Evolutionary conservation across 2,888 invertebrate genomes (phyloP).

Genomic region (Spilarctia lutea): DNA sequence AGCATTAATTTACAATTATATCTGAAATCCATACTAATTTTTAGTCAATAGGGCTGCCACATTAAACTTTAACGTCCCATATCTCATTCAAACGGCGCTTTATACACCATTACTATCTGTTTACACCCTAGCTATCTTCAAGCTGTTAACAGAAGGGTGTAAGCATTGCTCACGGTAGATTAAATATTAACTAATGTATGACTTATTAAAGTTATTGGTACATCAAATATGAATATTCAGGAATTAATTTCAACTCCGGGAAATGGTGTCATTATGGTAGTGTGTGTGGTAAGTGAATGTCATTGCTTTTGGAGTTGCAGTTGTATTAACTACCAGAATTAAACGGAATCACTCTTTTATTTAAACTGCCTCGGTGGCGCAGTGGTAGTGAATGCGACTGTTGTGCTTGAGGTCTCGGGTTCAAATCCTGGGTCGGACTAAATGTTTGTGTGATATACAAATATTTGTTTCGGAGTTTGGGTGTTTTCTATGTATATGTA

Average conservation of each 20-base stretch:
- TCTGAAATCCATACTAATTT: slow-evolving; percentile 30
- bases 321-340: no score
- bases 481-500: no score
- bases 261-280: background rate
- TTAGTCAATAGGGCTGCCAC: slow-evolving; percentile 22
- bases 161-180: slow-evolving; percentile 14
- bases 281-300: no score
- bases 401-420: no score
- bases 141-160: slow-evolving; percentile 27
- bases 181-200: slow-evolving; percentile 15
- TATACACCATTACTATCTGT: slow-evolving; percentile 30
- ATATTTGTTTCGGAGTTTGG: no score
- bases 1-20: background rate
- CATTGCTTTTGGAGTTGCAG: no score
- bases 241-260: background rate
- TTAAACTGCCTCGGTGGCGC: no score
- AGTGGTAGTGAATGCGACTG: no score
- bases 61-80: slow-evolving; percentile 39
- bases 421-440: no score
- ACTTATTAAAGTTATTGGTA: slow-evolving; percentile 5
- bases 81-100: slow-evolving; percentile 38
- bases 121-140: slow-evolving; percentile 33
- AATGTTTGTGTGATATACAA: no score
- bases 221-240: slow-evolving; percentile 5
- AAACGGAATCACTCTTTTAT: no score